Base-by-base conservation (phyloP, 2,888 invertebrate species). In the Lithosia quadra region DNA sequence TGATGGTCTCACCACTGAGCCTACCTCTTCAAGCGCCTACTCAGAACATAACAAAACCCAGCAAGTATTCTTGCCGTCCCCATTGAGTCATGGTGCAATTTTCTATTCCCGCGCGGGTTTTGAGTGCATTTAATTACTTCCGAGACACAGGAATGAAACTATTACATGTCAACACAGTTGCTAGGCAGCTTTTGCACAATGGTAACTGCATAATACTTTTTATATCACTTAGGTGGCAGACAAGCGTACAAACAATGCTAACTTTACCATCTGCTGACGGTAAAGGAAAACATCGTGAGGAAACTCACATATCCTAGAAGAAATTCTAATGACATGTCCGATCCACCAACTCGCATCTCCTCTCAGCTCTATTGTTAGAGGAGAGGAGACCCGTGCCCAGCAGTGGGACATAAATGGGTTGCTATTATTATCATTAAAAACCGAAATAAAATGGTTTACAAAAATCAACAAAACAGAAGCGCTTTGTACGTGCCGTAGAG, bases 61-160 rank as follows among this genome's bases (percentile, higher is more conserved):
- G 55, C n/a, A 62, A 39, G 61, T 39, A 34, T 56, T 28, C 18
- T 60, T n/a, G 21, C 62, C 56, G 39, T 56, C 28, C 11, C 43
- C 61, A 39, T 33, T 15, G 63, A 60, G 65, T 49, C 53, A 62
- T 34, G 63, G 67, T 57, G 63, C 63, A 57, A 61, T 66, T 66
- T 33, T 57, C 57, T 63, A 63, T 57, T 56, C 28, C 21, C 15
- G 15, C 55, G 43, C 49, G 34, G 53, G 75, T 73, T 75, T 73
- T 72, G 76, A 84, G 79, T 74, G 71, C 65, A 70, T 77, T 73
- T 80, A 78, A 83, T 76, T 81, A 72, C 73, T 71, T 15, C 64
- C 39, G 64, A 72, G 55, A 61, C 33, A 33, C 64, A 28, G n/a
- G 67, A 68, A 64, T 60, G 55, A 11, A 60, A 64, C 64, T 64